These are phyloP conservation scores for Phengaris arion DNA, from an alignment of 2,888 invertebrate species.

Conservation along the genomic window DNA sequence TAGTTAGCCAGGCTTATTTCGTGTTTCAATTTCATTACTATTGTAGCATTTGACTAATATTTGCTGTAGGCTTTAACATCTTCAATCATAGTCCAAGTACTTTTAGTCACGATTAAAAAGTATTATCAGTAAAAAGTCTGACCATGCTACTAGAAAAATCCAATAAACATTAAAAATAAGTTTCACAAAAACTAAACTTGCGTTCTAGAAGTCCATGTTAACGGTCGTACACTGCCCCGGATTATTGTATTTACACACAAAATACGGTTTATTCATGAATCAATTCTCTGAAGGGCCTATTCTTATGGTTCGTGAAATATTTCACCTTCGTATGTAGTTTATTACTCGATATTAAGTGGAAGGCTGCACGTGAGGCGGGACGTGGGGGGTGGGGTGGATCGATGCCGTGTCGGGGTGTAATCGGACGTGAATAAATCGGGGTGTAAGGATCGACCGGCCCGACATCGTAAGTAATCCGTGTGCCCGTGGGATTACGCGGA, in stretches of 20 bases:
- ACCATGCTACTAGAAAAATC: not conserved
- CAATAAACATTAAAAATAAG: not conserved
- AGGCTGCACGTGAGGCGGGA: slow-evolving; percentile 31
- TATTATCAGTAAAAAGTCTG: not conserved
- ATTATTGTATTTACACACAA: slow-evolving; percentile 3
- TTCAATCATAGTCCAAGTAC: not conserved
- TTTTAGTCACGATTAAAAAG: not conserved
- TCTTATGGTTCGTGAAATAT: slow-evolving; percentile 2
- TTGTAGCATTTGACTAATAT: not conserved
- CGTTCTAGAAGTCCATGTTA: not conserved
- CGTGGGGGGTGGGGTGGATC: slow-evolving; percentile 48
- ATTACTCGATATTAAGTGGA: slow-evolving; percentile 15
- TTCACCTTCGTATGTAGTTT: slow-evolving; percentile 10
- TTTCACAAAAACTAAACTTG: not conserved
- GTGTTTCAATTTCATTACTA: not conserved
- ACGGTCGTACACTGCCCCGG: not conserved
- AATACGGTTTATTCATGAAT: slow-evolving; percentile 11
- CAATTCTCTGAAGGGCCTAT: not conserved
- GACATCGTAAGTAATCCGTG: slow-evolving; percentile 32
- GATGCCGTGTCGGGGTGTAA: slow-evolving; percentile 47
- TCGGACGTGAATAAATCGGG: too few relatives aligned
- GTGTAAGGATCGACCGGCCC: slow-evolving; percentile 31
- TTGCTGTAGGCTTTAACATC: not conserved
- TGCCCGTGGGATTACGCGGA: slow-evolving; percentile 27
- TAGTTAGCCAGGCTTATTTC: not conserved